A percentile compares a stretch with the other conserved stretches of the same genome.
Evolutionary conservation across 2,113 vertebrate species (phyloP).

Genomic region (Cettia cetti): DNA sequence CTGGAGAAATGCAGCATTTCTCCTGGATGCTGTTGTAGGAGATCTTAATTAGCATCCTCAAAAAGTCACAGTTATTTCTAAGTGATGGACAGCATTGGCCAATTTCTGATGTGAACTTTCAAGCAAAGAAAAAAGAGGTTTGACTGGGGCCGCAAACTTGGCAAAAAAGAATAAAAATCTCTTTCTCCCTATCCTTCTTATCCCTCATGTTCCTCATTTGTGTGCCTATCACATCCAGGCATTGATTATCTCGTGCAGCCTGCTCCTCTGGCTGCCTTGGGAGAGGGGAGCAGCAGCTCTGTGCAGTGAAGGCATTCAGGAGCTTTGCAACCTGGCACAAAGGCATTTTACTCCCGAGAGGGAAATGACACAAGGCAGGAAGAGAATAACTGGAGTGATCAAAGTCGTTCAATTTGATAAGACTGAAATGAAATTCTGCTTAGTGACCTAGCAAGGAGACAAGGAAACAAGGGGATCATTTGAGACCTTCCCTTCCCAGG

Average conservation of each 20-base stretch:
- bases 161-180: background rate
- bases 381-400: conserved; percentile 10
- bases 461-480: background rate
- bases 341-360: background rate
- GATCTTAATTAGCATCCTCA: background rate
- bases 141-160: background rate
- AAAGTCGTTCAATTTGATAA: conserved; percentile 2
- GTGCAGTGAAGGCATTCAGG: background rate
- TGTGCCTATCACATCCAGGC: conserved; percentile 35
- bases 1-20: background rate
- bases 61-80: background rate
- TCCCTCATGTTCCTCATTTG: background rate
- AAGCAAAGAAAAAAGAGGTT: background rate
- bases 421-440: background rate
- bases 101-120: background rate
- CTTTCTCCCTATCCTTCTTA: background rate
- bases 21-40: background rate
- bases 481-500: background rate
- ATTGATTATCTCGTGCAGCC: conserved; percentile 32
- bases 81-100: background rate
- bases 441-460: background rate
- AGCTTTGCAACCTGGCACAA: conserved; percentile 1
- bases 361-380: background rate
- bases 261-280: background rate
- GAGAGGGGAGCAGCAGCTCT: background rate